Evolutionary conservation across 1,140 invertebrate species (phyloP).

Genomic region (Brachystomella parvula): DNA sequence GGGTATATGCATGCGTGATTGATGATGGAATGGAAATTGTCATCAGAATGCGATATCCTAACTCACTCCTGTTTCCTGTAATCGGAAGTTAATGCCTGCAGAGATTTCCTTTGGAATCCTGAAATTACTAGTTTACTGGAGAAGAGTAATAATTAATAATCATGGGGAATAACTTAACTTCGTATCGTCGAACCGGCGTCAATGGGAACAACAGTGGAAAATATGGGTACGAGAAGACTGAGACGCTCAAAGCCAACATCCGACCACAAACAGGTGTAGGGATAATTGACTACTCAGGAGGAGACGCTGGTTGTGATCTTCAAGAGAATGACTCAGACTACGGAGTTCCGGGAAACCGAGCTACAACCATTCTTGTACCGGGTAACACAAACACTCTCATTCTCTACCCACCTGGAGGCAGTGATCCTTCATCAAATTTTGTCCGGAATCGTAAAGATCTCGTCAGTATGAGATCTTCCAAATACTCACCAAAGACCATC

Average conservation of each 20-base stretch:
- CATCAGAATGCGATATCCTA: no score
- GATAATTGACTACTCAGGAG: constrained; percentile 12
- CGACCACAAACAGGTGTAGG: constrained; percentile 26
- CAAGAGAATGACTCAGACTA: constrained; percentile 16
- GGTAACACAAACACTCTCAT: constrained; percentile 13
- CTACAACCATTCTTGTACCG: background rate
- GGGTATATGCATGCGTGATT: no score
- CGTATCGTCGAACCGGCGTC: constrained; percentile 20
- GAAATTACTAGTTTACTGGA: no score
- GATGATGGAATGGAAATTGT: no score
- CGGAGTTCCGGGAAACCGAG: constrained; percentile 3
- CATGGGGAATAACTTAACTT: constrained; percentile 30
- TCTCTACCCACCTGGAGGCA: constrained; percentile 7
- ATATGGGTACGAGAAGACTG: background rate
- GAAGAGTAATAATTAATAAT: no score
- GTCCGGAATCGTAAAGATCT: constrained; percentile 35
- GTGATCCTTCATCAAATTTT: constrained; percentile 24
- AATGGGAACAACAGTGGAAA: constrained; percentile 15
- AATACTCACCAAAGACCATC: constrained; percentile 36
- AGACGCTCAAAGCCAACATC: constrained; percentile 27
- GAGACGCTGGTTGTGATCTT: constrained; percentile 8
- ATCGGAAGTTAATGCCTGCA: no score
- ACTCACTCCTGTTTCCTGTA: no score
- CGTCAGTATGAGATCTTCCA: constrained; percentile 37
- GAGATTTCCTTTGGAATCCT: no score